Base-by-base conservation (phyloP, 2,113 vertebrate species). In the Stegostoma tigrinum region DNA sequence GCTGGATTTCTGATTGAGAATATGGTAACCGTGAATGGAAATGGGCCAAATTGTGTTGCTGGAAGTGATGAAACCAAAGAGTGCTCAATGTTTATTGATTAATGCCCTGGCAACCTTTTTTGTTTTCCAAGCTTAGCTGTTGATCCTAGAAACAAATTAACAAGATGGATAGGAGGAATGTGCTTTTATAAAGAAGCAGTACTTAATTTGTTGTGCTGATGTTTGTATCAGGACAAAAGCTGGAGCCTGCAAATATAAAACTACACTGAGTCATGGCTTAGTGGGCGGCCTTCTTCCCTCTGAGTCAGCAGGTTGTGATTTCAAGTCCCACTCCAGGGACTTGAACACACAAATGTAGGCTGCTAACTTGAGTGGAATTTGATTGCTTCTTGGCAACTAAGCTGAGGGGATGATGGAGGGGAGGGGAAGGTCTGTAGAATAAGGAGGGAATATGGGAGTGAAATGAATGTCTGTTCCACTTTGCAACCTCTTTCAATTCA, bases 101-200 rank as follows among this genome's bases (percentile, higher is more conserved):
- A 45, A 45, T 24, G 34, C 94, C 68, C 70, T 94, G 93, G 93
- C 66, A 94, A 94, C 93, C 45, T 42, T 70, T 67, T 72, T 52
- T 95, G 94, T 70, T 95, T 95, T 68, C 68, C 68, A 95, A 75
- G 30, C 68, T 45, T 7, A 27, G 68, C 42, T 95, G 68, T 72
- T 17, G 68, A 90, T 90, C 52, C 61, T 61, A 27, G 34, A 66
- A 95, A 70, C 90, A 93, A 93, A 67, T 10, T 15, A 64, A 72
- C 42, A 27, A 70, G 42, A 19, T 30, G 94, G 45, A 75, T 10
- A 2, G 66, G 68, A 52, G 94, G 27, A 72, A 95, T 72, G 94
- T 8, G 42, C 3, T 3, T 38, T 34, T 95, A 52, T 72, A 30
- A 75, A 45, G 67, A 34, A 68, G 68, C 2, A 27, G 68, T 42